Base-by-base conservation (phyloP, 2,113 vertebrate species). In the Solenodon paradoxus region DNA sequence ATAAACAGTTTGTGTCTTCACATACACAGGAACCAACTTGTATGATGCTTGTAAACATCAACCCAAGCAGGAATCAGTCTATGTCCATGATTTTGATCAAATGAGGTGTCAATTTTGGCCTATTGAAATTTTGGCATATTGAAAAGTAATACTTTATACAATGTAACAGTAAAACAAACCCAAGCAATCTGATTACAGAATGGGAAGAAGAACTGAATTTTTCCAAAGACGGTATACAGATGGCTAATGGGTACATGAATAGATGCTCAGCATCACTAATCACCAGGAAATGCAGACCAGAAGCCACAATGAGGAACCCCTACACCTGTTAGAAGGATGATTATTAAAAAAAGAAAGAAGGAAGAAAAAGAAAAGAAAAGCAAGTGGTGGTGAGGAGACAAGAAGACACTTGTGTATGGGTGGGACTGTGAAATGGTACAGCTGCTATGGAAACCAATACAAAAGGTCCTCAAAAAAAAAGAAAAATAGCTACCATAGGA, bases 11-110 rank as follows among this genome's bases (percentile, higher is more conserved):
- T 96, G 86, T 91, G 89, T 79, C 82, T 96, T 93, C 51, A 91
- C 51, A 90, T 95, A 97, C 97, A 96, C 96, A 97, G 97, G 97
- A 97, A 97, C 92, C 79, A 78, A 72, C 89, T 88, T 75, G 47
- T 55, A 91, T 49, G 84, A 68, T 78, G 92, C 83, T 66, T 79
- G 57, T 96, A 91, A 96, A 93, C 78, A 95, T 82, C 51, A 51
- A 93, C 72, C 40, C 82, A 72, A 81, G 63, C 81, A n/a, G 40
- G 71, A 55, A 74, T 92, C 92, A 78, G 19, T 53, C 83, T n/a
- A 57, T 28, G 69, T 94, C 47, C 0, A 0, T 28, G 68, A 85
- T 86, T 61, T 74, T 69, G 57, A 97, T 82, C 24, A 82, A 96
- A 97, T 91, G 95, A 96, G 49, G 96, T 96, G 93, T 96, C 82